Evolutionary conservation across 2,797 vertebrate species (phyloP).

Genomic region (Sebastes taczanowskii): DNA sequence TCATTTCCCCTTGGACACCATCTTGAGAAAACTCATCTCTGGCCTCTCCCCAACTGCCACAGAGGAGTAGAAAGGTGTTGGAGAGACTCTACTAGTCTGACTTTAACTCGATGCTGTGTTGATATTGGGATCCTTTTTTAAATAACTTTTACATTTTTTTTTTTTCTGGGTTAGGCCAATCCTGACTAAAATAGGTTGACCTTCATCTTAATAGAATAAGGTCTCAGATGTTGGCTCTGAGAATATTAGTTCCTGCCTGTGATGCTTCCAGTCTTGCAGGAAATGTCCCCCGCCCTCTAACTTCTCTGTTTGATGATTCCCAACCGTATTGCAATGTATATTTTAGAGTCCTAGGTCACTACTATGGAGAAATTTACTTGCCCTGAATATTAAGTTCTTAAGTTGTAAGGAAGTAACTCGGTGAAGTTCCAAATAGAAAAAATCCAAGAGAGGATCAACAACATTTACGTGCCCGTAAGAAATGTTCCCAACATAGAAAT

Average conservation of each 20-base stretch:
- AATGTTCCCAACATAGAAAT: not conserved
- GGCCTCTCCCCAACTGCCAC: not conserved
- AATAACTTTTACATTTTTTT: not conserved
- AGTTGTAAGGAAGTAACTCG: not conserved
- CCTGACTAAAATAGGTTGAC: slow-evolving; percentile 18
- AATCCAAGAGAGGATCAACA: not conserved
- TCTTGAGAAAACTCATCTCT: slow-evolving; percentile 3
- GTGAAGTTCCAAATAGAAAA: not conserved
- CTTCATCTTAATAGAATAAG: slow-evolving; percentile 41
- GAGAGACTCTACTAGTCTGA: slow-evolving; percentile 1
- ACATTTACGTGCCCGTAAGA: not conserved
- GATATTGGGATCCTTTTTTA: slow-evolving; percentile 3
- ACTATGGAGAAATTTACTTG: not conserved
- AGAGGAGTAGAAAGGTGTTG: not conserved
- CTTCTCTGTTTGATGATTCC: slow-evolving; percentile 14
- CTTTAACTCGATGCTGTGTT: slow-evolving; percentile 20
- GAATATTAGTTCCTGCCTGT: slow-evolving; percentile 22
- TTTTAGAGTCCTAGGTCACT: not conserved
- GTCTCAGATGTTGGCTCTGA: slow-evolving; percentile 34
- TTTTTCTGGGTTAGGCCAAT: not conserved
- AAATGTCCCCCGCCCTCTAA: not conserved
- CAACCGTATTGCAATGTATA: not conserved
- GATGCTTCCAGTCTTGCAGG: slow-evolving; percentile 16
- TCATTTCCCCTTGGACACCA: not conserved
- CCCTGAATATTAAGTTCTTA: not conserved